Evolutionary conservation across 2,888 invertebrate genomes (phyloP).

Genomic region (Glaucopsyche alexis): DNA sequence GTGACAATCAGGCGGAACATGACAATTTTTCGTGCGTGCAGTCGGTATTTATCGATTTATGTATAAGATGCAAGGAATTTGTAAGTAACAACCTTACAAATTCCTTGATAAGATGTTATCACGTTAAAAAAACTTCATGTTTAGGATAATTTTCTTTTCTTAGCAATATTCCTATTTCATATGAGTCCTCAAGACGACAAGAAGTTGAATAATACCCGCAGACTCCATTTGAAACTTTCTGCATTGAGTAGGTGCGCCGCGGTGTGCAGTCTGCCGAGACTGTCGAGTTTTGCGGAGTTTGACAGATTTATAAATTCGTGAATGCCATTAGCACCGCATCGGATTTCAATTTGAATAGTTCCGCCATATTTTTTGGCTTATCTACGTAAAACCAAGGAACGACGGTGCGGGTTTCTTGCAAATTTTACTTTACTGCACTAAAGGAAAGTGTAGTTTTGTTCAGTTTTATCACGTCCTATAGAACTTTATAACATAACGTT

Average conservation of each 20-base stretch:
- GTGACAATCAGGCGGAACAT: too few relatives aligned
- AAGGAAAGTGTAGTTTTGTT: not conserved
- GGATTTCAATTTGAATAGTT: constrained; percentile 30
- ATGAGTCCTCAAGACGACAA: constrained; percentile 9
- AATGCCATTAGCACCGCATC: constrained; percentile 32
- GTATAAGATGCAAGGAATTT: too few relatives aligned
- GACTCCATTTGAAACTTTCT: constrained; percentile 34
- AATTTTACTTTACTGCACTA: not conserved
- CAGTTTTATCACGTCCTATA: not conserved
- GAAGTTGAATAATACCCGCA: constrained; percentile 31
- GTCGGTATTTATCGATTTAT: too few relatives aligned
- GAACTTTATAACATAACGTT: not conserved
- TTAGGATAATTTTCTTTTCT: not conserved
- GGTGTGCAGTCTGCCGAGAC: constrained; percentile 28
- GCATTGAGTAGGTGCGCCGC: constrained; percentile 37
- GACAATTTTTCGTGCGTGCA: too few relatives aligned
- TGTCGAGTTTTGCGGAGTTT: constrained; percentile 35
- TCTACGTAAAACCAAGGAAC: not conserved
- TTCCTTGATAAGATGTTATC: too few relatives aligned
- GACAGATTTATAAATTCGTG: constrained; percentile 41
- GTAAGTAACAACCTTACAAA: too few relatives aligned
- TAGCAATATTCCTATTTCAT: constrained; percentile 16
- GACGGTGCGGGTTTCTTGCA: constrained; percentile 7
- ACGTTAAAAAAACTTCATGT: too few relatives aligned
- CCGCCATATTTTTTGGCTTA: constrained; percentile 23